These are phyloP conservation scores for Drosophila eugracilis DNA, from an alignment of 1,140 invertebrate species.

Conservation along the genomic window DNA sequence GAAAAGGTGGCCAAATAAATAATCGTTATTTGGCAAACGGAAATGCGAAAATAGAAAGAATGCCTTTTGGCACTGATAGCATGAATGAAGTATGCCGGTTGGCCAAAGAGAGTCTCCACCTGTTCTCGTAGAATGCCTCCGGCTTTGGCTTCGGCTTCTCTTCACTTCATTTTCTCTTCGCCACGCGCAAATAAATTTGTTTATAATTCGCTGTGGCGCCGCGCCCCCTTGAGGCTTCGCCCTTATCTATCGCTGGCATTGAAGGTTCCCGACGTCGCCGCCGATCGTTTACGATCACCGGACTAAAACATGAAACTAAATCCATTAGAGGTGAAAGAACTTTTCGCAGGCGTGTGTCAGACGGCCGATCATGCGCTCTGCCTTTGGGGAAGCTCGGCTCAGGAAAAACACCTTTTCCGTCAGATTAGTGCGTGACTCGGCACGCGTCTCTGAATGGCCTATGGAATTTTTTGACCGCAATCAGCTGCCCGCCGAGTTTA, in stretches of 20 bases:
- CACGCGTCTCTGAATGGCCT: constrained; percentile 61
- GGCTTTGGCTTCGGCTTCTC: background rate
- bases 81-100: constrained; percentile 26
- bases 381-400: constrained; percentile 4
- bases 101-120: constrained; percentile 7
- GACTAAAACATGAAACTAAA: constrained; percentile 18
- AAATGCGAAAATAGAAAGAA: constrained; percentile 29
- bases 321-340: constrained; percentile 27
- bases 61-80: background rate
- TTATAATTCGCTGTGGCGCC: constrained; percentile 26
- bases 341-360: constrained; percentile 16
- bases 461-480: constrained; percentile 53
- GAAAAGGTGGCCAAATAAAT: constrained; percentile 47
- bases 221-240: constrained; percentile 8
- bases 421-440: constrained; percentile 55
- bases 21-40: constrained; percentile 32
- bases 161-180: background rate
- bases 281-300: background rate
- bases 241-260: constrained; percentile 34
- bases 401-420: background rate
- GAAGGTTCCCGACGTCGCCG: background rate
- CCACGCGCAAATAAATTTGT: constrained; percentile 41
- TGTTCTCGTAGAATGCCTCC: constrained; percentile 2
- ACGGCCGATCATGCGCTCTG: constrained; percentile 26
- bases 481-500: too few relatives aligned